Percentiles rank a stretch among this genome's conserved stretches.
phyloP scores from a whole-genome alignment of 2,113 vertebrate genomes.

The Xiphias gladius region DNA sequence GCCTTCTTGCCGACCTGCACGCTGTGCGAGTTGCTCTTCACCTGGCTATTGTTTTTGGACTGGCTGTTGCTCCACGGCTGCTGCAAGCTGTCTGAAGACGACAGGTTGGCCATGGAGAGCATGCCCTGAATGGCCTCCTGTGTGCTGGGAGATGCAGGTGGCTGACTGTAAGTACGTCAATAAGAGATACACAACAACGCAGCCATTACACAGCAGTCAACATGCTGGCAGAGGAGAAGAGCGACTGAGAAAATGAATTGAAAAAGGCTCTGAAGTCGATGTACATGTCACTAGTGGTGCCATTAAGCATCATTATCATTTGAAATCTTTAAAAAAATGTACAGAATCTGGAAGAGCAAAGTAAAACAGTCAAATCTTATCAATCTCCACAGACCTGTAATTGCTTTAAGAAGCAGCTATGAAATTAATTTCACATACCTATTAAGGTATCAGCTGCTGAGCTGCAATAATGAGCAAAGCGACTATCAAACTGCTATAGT shows the following conservation, averaged over 20 bases:
- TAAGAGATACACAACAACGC: constrained; percentile 83
- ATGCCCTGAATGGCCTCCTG: constrained; percentile 99
- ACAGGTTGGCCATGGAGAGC: constrained; percentile 99
- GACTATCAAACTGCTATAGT: constrained; percentile 62
- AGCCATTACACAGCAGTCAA: constrained; percentile 78
- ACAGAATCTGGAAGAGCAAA: background rate
- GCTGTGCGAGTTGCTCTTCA: constrained; percentile 86
- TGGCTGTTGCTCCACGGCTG: constrained; percentile 91
- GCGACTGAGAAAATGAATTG: constrained; percentile 31
- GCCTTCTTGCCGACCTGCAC: constrained; percentile 87
- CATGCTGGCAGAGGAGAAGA: constrained; percentile 57
- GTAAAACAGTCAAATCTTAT: constrained; percentile 16
- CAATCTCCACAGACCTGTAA: background rate
- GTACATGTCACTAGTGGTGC: background rate
- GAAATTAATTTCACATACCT: constrained; percentile 45
- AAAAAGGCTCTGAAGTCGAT: constrained; percentile 8
- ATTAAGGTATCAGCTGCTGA: constrained; percentile 64
- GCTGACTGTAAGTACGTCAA: constrained; percentile 91
- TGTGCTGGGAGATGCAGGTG: constrained; percentile 98
- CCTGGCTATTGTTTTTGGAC: constrained; percentile 87
- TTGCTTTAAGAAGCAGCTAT: constrained; percentile 43
- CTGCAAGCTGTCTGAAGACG: constrained; percentile 95
- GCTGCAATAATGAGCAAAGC: constrained; percentile 60
- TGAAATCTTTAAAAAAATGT: background rate
- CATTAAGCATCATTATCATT: constrained; percentile 9